Base-by-base conservation (phyloP, 2,113 vertebrate genomes). In the Neogale vison region DNA sequence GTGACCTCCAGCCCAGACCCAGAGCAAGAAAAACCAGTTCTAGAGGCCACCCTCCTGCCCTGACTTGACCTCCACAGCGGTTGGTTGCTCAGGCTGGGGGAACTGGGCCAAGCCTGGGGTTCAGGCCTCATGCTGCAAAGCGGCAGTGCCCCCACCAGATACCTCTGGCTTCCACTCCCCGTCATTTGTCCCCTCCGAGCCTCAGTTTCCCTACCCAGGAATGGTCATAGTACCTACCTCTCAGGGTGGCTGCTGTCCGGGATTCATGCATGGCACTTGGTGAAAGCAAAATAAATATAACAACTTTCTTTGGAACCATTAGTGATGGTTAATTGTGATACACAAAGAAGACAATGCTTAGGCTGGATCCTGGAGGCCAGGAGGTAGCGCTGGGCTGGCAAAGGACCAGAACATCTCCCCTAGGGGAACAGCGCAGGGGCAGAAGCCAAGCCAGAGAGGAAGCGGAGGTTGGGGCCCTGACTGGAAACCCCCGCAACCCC, bases 21-120 rank as follows among this genome's bases (percentile, higher is more conserved):
- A 67, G 57, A 96, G 50, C 96, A 39, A 83, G 97, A 96, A 97
- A 98, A 98, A 93, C 97, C 65, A 34, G 98, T 97, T 97, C 83
- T 39, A 5, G 61, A 83, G 36, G 50, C 50, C 61, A 4, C 67
- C 61, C 69, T 31, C 85, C 47, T 7, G 18, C 7, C 50, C 13
- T 6, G 15, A 57, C 93, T 85, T 18, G n/a, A 34, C 34, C 14
- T 42, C 69, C 72, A 36, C 31, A 26, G 2, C 0, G 5, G 31
- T 77, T 47, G 42, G 42, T 47, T 45, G 63, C 29, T 77, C 65
- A 15, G 72, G 42, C 2, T 4, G n/a, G 34, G 10, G 29, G 72
- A 7, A 3, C 39, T 23, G 76, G 10, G 61, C 21, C 4, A 1
- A 65, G 23, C 55, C 24, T 10, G 9, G 63, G 63, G 34, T 12